Conservation (phyloP, 2,888 invertebrate genomes). For the Drosophila limbata region DNA sequence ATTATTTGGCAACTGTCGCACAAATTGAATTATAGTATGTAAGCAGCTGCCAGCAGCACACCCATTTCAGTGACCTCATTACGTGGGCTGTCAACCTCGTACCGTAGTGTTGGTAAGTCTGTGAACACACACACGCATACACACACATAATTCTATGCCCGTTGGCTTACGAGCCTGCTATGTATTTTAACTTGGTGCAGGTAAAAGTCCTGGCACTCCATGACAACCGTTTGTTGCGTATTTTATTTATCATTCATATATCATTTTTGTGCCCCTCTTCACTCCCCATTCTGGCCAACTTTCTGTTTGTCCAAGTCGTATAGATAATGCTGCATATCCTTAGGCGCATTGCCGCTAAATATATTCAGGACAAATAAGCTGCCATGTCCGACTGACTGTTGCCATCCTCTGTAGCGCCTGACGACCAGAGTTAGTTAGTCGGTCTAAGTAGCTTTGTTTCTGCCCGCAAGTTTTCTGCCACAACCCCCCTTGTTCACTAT, state of each 20-base stretch:
- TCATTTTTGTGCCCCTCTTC: neutral
- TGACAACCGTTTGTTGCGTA: constrained; percentile 6
- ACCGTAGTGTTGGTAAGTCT: constrained; percentile 4
- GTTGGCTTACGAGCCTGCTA: neutral
- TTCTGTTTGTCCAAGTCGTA: constrained; percentile 55
- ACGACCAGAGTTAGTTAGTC: constrained; percentile 1
- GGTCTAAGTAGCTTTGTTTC: constrained; percentile 6
- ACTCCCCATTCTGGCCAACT: neutral
- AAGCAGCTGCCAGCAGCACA: constrained; percentile 36
- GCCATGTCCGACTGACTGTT: constrained; percentile 13
- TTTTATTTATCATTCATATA: neutral
- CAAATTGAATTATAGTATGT: constrained; percentile 72
- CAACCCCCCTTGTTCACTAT: no score
- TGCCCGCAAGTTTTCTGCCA: no score
- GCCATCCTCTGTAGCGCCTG: constrained; percentile 22
- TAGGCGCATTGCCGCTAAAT: constrained; percentile 59
- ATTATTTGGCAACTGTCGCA: constrained; percentile 64
- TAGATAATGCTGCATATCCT: constrained; percentile 69
- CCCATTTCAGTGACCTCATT: constrained; percentile 67
- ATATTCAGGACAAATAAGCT: constrained; percentile 27
- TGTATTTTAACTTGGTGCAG: constrained; percentile 32
- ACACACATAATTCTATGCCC: constrained; percentile 42
- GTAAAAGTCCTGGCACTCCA: constrained; percentile 48
- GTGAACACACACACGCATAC: neutral
- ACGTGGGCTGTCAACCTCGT: constrained; percentile 22